Conservation (phyloP, 2,888 invertebrate species). For the Xestia sexstrigata region DNA sequence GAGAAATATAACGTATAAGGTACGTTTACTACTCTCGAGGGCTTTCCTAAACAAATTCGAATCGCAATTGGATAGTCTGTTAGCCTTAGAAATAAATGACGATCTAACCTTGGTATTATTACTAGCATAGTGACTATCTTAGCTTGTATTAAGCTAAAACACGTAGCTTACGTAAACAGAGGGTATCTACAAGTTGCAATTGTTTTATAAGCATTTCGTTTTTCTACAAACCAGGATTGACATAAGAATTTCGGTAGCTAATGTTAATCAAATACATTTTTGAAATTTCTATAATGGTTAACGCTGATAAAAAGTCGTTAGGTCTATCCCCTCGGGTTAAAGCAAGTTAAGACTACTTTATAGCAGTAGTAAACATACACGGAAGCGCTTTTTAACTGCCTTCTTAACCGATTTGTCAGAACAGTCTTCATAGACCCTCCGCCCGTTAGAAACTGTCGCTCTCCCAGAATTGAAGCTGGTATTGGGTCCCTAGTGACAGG, state of each 20-base stretch:
- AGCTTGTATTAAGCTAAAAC: background rate
- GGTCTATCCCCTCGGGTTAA: background rate
- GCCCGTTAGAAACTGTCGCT: slow-evolving; percentile 17
- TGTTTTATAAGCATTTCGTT: background rate
- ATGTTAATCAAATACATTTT: background rate
- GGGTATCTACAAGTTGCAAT: background rate
- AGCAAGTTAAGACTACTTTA: background rate
- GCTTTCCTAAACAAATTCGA: slow-evolving; percentile 53
- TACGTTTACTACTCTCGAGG: slow-evolving; percentile 32
- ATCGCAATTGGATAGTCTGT: slow-evolving; percentile 50
- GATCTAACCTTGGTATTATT: background rate
- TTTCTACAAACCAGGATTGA: background rate
- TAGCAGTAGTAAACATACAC: background rate
- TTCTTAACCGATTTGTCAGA: slow-evolving; percentile 7
- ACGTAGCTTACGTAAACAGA: background rate
- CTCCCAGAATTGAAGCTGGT: slow-evolving; percentile 3
- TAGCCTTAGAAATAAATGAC: slow-evolving; percentile 44
- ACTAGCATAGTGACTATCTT: background rate
- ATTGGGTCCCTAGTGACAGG: slow-evolving; percentile 34
- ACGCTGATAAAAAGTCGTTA: background rate
- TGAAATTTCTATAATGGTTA: background rate
- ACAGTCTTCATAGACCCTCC: background rate
- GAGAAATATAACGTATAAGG: background rate
- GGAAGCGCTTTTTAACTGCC: background rate
- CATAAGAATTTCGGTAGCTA: background rate